These are phyloP conservation scores for Cyphomyrmex costatus DNA, from an alignment of 1,140 invertebrate species.

Conservation along the genomic window DNA sequence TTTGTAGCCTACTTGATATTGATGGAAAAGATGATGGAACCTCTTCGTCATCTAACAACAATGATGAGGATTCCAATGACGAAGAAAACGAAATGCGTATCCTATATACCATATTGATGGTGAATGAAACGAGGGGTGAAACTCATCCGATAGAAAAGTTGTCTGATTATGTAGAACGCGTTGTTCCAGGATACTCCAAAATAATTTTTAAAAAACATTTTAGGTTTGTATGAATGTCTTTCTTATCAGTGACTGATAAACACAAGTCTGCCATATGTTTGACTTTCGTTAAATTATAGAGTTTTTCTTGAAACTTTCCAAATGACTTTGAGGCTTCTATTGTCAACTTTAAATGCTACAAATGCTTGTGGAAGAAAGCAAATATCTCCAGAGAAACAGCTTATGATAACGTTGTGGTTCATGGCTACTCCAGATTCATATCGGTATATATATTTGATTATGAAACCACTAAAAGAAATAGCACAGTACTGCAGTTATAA, in stretches of 20 bases:
- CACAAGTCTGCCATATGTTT: neutral
- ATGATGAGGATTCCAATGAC: neutral
- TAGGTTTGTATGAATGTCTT: constrained; percentile 18
- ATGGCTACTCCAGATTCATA: constrained; percentile 17
- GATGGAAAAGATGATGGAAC: neutral
- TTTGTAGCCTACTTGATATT: neutral
- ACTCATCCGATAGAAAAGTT: neutral
- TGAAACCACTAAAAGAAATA: too few species aligned
- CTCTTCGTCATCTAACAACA: neutral
- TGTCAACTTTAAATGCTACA: neutral
- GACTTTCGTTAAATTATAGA: neutral
- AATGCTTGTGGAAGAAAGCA: neutral
- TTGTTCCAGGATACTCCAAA: neutral
- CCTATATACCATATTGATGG: neutral
- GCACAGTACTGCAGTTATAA: too few species aligned
- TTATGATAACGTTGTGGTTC: constrained; percentile 7
- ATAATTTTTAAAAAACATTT: constrained; percentile 28
- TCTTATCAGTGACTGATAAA: neutral
- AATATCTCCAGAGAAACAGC: neutral
- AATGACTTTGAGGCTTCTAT: constrained; percentile 1
- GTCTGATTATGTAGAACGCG: neutral
- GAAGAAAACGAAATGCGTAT: neutral
- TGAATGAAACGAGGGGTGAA: neutral
- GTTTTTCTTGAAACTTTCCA: constrained; percentile 5
- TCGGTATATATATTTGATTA: too few species aligned